Evolutionary conservation across 1,140 invertebrate species (phyloP), one percentile per base, ranked within the genome.

Genomic region (Acromyrmex echinatior): DNA sequence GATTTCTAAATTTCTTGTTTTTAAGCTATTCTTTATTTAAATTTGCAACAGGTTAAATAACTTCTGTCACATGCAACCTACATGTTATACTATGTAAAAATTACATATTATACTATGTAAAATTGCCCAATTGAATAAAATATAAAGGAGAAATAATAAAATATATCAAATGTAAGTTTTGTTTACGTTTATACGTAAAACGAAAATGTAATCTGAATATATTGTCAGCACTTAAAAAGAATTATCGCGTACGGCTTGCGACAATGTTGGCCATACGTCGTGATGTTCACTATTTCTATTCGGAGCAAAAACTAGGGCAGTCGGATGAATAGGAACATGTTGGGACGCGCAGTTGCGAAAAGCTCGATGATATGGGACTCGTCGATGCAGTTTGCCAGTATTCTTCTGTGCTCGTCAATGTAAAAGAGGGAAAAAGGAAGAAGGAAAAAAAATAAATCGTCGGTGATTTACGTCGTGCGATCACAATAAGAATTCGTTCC

Each of bases 241-340:
- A 81, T 81, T 73, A 81, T 60, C n/a, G 31, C 51, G 9, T 60
- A 60, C 1, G 16, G 51, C 51, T 73, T 25, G 79, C 79, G 51
- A 60, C 49, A 81, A 81, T 73, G 79, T 60, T 53, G 66, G 35
- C 53, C 62, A 53, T 80, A 53, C 28, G 62, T 79, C 78, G 65
- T 28, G 65, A 81, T 28, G 65, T 58, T 58, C 35, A 51, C 78
- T 35, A 58, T 81, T 81, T 68, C 66, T 58, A 70, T 53, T 31
- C 31, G 66, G 14, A 25, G n/a, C 21, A 81, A 81, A 81, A 81
- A 81, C 79, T 71, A 81, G 79, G 79, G 65, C 79, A 39, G 51
- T 81, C 66, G 79, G 25, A 81, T 81, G 79, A 81, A 81, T 81
- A 58, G 78, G 56, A 81, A 81, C 78, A 81, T 31, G 66, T 28